A percentile compares a stretch with the other conserved stretches of the same genome.
Conservation (phyloP, 2,888 invertebrate species). For the Apamea monoglypha region DNA sequence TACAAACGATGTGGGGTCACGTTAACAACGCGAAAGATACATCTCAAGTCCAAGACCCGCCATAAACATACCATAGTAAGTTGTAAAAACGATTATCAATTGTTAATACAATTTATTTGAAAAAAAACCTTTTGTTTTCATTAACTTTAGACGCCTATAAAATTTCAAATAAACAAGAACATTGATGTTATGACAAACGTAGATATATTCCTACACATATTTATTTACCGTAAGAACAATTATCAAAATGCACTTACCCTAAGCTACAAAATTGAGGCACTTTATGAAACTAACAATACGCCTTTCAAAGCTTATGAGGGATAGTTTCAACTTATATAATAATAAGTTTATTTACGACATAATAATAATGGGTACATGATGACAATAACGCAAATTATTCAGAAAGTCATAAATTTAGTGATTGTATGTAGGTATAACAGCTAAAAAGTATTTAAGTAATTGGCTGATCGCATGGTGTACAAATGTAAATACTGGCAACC, state of each 20-base stretch:
- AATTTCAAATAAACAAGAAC: slow-evolving; percentile 47
- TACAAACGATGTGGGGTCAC: slow-evolving; percentile 1
- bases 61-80: slow-evolving; percentile 51
- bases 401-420: neutral
- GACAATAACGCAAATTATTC: neutral
- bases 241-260: neutral
- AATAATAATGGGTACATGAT: neutral
- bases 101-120: slow-evolving; percentile 8
- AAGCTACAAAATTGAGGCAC: neutral
- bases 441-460: neutral
- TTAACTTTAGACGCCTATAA: slow-evolving; percentile 41
- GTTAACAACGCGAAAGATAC: slow-evolving; percentile 1
- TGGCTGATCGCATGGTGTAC: neutral
- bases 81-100: slow-evolving; percentile 50
- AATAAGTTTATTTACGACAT: too few relatives aligned
- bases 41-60: slow-evolving; percentile 29
- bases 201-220: slow-evolving; percentile 12
- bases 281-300: neutral
- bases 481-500: neutral
- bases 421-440: neutral
- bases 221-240: neutral
- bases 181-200: slow-evolving; percentile 29
- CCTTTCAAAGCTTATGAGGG: neutral
- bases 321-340: neutral
- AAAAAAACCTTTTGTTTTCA: slow-evolving; percentile 43